Evolutionary conservation across 2,888 invertebrate genomes (phyloP).

Genomic region (Limnephilus lunatus): DNA sequence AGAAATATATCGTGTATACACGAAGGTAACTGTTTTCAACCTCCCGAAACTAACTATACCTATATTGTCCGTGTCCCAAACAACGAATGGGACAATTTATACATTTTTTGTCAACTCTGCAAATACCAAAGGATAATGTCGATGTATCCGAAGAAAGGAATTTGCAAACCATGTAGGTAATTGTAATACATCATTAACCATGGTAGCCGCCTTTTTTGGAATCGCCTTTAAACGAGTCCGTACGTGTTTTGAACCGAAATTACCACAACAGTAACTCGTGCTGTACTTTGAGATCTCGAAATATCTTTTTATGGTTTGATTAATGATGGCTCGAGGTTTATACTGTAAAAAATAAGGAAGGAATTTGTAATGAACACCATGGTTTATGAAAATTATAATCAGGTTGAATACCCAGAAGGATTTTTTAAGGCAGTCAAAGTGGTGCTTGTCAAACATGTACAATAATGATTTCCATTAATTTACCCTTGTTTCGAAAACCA

Average conservation of each 20-base stretch:
- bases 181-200: too few species aligned
- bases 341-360: background rate
- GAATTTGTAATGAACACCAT: background rate
- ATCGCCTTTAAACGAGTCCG: background rate
- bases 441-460: background rate
- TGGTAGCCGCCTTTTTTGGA: too few species aligned
- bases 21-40: background rate
- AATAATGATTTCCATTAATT: too few species aligned
- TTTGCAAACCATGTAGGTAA: background rate
- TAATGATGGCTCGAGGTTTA: background rate
- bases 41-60: background rate
- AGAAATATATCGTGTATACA: background rate
- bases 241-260: conserved; percentile 6
- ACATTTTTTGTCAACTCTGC: background rate
- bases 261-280: background rate
- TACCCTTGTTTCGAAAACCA: too few species aligned
- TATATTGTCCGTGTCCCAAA: background rate
- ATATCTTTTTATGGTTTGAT: background rate
- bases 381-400: background rate
- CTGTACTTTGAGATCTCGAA: background rate
- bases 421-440: background rate
- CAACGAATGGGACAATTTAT: background rate
- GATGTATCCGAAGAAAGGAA: background rate
- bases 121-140: background rate
- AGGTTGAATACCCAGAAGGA: background rate